Evolutionary conservation across 2,797 vertebrate species (phyloP), one percentile per base, ranked within the genome.

Genomic region (Micrastur ruficollis): DNA sequence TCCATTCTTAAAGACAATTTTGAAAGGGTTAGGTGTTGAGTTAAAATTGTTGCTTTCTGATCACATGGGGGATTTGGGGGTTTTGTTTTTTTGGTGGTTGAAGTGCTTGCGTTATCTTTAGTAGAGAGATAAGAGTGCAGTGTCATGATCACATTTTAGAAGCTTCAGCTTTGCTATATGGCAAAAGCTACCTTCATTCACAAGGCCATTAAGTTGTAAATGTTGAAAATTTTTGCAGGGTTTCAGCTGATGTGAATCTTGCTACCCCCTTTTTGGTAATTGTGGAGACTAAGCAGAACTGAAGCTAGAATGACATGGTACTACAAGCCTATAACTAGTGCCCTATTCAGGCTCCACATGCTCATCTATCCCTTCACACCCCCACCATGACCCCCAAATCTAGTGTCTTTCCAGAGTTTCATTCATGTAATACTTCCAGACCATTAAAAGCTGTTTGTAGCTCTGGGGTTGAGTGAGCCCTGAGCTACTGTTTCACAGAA

Each of bases 401-500:
- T 93, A 62, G 53, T 58, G 89, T 95, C 95, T 94, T 97, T 96
- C 97, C 97, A 93, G 94, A 96, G 52, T 59, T 80, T 92, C 91
- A 81, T 81, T 93, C 89, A 67, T 47, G 3, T 90, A 61, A 74
- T 89, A 95, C 96, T 98, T 98, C 96, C 95, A 97, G 93, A 97
- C 88, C 94, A 92, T 96, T 95, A 72, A 81, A 92, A 92, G 73
- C 93, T 97, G 96, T 97, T 97, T 76, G 95, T 96, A 94, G 95
- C 93, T 95, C 95, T 95, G 94, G 78, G 93, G 40, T 38, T 95
- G 90, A 97, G 93, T 53, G 76, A 97, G 86, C 90, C 92, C 83
- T 87, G 95, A 85, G 94, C 97, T 96, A 56, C 92, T 97, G 81
- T 96, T 96, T 97, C 96, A 90, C 96, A 96, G 96, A 97, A 97